Conservation (phyloP, 2,888 invertebrate genomes). For the Xanthia togata region DNA sequence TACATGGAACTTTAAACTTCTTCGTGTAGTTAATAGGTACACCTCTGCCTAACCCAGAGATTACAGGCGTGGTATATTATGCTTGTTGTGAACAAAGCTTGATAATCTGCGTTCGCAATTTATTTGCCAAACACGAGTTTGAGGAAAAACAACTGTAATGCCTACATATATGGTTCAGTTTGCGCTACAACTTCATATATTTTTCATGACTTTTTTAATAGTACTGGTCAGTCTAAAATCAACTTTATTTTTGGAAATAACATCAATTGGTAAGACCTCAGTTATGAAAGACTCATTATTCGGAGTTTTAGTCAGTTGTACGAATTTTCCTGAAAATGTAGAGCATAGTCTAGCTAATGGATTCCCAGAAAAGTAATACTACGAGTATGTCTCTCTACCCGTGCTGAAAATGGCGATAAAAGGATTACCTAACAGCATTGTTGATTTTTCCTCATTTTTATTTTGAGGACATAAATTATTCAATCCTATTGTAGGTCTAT, state of each 20-base stretch:
- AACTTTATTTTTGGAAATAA: no score
- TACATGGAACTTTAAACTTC: no score
- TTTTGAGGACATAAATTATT: neutral
- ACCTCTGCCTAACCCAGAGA: no score
- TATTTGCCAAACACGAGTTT: no score
- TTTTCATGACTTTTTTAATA: no score
- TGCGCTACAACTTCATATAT: no score
- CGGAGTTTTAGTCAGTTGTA: conserved; percentile 3
- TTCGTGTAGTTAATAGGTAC: neutral
- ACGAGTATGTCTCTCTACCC: no score
- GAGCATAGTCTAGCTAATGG: neutral
- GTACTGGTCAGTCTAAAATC: no score
- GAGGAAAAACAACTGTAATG: no score
- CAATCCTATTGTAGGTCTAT: neutral
- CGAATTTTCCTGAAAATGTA: neutral
- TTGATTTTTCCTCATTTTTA: neutral
- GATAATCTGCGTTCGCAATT: neutral
- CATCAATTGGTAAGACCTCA: neutral
- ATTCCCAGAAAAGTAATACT: neutral
- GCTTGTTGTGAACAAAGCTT: conserved; percentile 38
- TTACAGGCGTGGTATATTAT: no score
- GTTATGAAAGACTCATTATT: conserved; percentile 44
- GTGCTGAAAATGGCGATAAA: conserved; percentile 26
- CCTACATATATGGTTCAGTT: no score
- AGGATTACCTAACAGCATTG: conserved; percentile 19